A percentile compares a stretch with the other conserved stretches of the same genome.
These are phyloP conservation scores for Cephalotes varians DNA, from an alignment of 2,888 invertebrate genomes.

Conservation along the genomic window DNA sequence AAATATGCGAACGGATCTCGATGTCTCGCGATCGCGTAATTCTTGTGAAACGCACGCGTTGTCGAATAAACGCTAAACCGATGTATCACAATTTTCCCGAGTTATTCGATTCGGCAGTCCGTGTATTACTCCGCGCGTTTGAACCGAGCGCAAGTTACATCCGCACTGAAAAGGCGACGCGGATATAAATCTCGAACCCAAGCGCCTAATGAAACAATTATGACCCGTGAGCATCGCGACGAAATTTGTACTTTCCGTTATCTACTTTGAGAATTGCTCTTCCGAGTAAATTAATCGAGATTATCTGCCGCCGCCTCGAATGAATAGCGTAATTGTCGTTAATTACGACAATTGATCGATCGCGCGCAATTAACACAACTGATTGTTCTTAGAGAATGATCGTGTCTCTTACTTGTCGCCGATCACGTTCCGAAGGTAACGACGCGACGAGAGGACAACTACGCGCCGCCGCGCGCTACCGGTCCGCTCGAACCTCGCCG, in stretches of 20 bases:
- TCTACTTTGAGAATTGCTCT: not conserved
- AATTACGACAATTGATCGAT: too few relatives aligned
- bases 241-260: not conserved
- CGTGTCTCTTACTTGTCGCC: too few relatives aligned
- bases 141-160: not conserved
- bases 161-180: not conserved
- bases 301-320: too few relatives aligned
- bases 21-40: not conserved
- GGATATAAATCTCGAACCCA: not conserved
- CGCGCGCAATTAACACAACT: too few relatives aligned
- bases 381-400: too few relatives aligned
- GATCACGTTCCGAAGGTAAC: too few relatives aligned
- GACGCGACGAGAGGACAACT: too few relatives aligned
- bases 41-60: not conserved
- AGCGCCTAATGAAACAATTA: not conserved
- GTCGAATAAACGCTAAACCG: not conserved
- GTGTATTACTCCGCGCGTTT: not conserved
- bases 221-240: not conserved
- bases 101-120: not conserved
- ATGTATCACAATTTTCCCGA: not conserved
- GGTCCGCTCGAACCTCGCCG: too few relatives aligned
- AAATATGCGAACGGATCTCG: not conserved
- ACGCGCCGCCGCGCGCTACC: too few relatives aligned
- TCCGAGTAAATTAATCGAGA: too few relatives aligned
- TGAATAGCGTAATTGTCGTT: too few relatives aligned